Evolutionary conservation across 2,113 vertebrate species (phyloP), one percentile per base, ranked within the genome.

Genomic region (Meriones unguiculatus): DNA sequence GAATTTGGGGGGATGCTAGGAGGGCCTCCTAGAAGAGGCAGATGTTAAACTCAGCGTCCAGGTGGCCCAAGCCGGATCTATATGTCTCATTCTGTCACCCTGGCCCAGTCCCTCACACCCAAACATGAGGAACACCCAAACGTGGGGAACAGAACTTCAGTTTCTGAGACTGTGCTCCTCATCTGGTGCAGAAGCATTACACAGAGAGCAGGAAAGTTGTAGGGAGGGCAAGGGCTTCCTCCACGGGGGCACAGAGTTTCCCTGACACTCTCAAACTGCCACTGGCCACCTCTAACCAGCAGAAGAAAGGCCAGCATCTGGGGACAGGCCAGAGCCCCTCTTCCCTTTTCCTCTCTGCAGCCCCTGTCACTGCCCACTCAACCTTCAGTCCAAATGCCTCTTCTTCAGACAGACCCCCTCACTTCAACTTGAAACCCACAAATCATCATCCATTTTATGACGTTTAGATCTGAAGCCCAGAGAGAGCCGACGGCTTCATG

Each of bases 1-100:
- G 59, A 10, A 7, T 72, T 50, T 41, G 46, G n/a, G 70, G 94
- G 92, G 46, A 46, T 46, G 13, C 62, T 64, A 91, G 46, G 52
- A 78, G 73, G 81, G 10, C 89, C 81, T 84, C 84, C 52, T 15
- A 52, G 86, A 96, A 86, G 62, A 91, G 41, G 88, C 52, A 25
- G 22, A 62, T 67, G 91, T 64, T 54, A 3, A 22, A 77, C 18
- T 1, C 52, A 57, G 32, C 12, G n/a, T 88, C 30, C 5, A 24
- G 11, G 46, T 30, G 38, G 28, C 24, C 30, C n/a, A 50, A 17
- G 89, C 14, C 73, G 57, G 59, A 85, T n/a, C 50, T 94, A 46
- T 4, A 46, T 62, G 50, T 73, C 65, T 87, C 25, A 52, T 38
- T 67, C 54, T 22, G 30, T 91, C 57, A n/a, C 22, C 35, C 4